Evolutionary conservation across 2,888 invertebrate species (phyloP).

Genomic region (Sepiola atlantica): DNA sequence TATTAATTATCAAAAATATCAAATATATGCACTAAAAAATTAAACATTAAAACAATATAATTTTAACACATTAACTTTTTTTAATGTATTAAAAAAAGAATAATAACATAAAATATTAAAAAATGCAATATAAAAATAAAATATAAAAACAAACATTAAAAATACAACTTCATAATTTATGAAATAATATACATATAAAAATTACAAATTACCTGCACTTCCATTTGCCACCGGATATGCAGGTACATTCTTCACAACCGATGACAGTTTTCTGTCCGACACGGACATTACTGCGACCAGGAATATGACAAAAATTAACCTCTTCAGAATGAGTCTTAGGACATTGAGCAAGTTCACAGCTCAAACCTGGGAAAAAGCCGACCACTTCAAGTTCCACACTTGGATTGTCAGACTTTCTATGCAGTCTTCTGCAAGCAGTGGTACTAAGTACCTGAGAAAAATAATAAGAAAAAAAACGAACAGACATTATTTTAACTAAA

Average conservation of each 20-base stretch:
- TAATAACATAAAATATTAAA: no score
- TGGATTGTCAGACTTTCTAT: constrained; percentile 54
- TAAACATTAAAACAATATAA: no score
- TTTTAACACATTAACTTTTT: no score
- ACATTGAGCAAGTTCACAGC: constrained; percentile 65
- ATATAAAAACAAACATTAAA: no score
- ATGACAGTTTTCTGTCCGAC: constrained; percentile 59
- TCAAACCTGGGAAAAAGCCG: constrained; percentile 62
- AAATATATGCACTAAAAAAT: no score
- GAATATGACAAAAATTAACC: neutral
- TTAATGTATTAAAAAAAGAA: neutral
- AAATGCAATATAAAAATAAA: no score
- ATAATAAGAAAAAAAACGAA: neutral
- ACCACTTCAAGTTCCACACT: constrained; percentile 59
- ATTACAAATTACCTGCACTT: constrained; percentile 65
- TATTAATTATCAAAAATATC: no score
- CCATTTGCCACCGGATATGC: constrained; percentile 61
- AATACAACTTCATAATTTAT: no score
- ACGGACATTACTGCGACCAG: neutral
- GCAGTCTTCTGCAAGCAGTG: constrained; percentile 51
- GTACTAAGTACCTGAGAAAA: constrained; percentile 23
- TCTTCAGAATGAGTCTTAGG: constrained; percentile 43
- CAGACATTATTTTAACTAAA: neutral
- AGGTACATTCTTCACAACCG: constrained; percentile 67
- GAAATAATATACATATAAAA: neutral